phyloP scores from a whole-genome alignment of 2,113 vertebrate genomes.

The Toxostoma redivivum region DNA sequence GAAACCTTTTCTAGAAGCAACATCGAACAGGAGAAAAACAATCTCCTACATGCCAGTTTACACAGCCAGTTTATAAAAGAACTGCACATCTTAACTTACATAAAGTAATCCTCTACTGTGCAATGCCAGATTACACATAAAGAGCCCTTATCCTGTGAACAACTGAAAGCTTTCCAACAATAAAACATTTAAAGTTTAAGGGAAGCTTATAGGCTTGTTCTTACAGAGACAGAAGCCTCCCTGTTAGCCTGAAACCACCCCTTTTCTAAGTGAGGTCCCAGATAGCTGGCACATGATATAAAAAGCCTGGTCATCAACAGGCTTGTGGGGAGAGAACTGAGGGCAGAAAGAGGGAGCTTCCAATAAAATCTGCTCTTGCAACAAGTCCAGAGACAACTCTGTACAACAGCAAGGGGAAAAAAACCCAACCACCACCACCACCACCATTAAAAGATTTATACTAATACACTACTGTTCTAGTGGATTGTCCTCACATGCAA shows the following conservation, averaged over 20 bases:
- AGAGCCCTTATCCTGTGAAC: conserved; percentile 7
- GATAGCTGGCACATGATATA: not conserved
- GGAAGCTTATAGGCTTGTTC: conserved; percentile 4
- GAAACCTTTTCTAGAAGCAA: not conserved
- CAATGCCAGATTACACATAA: conserved; percentile 12
- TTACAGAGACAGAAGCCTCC: not conserved
- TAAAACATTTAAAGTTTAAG: conserved; percentile 11
- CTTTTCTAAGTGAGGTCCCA: conserved; percentile 18
- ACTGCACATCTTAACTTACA: not conserved
- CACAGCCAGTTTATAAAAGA: not conserved
- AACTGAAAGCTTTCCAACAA: conserved; percentile 34
- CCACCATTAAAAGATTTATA: not conserved
- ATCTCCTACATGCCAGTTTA: not conserved
- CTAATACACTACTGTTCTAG: not conserved
- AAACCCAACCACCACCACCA: not conserved
- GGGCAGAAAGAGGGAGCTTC: not conserved
- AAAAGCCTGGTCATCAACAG: not conserved
- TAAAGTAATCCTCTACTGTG: not conserved
- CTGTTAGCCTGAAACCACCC: conserved; percentile 4
- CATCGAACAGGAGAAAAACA: not conserved
- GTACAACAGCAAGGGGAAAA: not conserved
- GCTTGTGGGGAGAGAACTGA: not conserved
- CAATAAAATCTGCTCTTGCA: not conserved
- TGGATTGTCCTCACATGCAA: not conserved
- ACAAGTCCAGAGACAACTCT: not conserved